These are phyloP conservation scores for Drosophila ficusphila DNA, from an alignment of 1,140 invertebrate species.

Conservation along the genomic window DNA sequence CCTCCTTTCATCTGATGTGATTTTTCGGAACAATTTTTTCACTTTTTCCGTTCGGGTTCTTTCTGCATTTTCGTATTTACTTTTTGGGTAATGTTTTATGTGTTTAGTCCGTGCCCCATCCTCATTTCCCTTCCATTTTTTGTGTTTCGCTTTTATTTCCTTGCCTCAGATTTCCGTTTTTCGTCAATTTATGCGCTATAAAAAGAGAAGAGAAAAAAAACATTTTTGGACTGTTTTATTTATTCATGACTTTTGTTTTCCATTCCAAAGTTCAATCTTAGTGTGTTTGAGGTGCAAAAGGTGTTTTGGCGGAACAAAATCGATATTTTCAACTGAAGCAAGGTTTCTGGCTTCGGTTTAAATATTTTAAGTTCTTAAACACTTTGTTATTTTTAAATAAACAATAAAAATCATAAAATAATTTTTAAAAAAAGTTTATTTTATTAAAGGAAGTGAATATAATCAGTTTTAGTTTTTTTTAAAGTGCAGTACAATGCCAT, in stretches of 20 bases:
- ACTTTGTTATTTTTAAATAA: no score
- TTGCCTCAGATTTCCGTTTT: slow-evolving; percentile 69
- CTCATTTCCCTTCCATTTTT: slow-evolving; percentile 37
- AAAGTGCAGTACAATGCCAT: no score
- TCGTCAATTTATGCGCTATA: slow-evolving; percentile 72
- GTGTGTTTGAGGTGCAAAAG: slow-evolving; percentile 8
- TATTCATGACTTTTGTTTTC: slow-evolving; percentile 62
- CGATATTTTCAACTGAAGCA: slow-evolving; percentile 27
- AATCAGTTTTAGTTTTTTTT: background rate
- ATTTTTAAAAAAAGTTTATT: slow-evolving; percentile 50
- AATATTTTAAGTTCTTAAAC: no score
- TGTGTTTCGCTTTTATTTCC: slow-evolving; percentile 67
- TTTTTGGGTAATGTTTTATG: slow-evolving; percentile 45
- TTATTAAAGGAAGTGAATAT: slow-evolving; percentile 2
- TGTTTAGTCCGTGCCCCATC: slow-evolving; percentile 17
- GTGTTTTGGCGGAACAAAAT: slow-evolving; percentile 26
- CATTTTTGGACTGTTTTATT: slow-evolving; percentile 51
- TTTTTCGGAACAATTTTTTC: slow-evolving; percentile 59
- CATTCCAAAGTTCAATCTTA: slow-evolving; percentile 41
- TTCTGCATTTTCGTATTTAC: slow-evolving; percentile 39
- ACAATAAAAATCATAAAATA: no score
- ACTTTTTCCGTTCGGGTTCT: slow-evolving; percentile 10
- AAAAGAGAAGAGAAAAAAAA: slow-evolving; percentile 46
- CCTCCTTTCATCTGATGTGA: slow-evolving; percentile 65
- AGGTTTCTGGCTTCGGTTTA: no score